Percentiles rank a stretch among this genome's conserved stretches.
Conservation (phyloP, 2,888 invertebrate genomes). For the Hanleya hanleyi region DNA sequence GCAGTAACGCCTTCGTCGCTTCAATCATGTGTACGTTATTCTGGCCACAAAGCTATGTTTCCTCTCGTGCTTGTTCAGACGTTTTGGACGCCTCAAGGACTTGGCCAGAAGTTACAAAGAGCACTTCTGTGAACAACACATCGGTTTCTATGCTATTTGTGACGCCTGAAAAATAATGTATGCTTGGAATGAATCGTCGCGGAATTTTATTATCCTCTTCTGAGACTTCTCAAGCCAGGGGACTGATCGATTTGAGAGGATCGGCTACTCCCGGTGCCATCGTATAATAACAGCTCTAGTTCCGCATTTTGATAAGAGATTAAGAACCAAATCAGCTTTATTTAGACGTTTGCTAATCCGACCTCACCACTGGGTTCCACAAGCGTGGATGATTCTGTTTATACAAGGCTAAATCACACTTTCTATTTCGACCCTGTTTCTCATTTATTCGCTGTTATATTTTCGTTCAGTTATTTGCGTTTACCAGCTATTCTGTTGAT, state of each 20-base stretch:
- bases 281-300: not conserved
- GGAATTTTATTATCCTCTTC: not conserved
- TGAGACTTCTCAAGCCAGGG: too few relatives aligned
- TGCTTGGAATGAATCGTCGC: not conserved
- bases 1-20: too few relatives aligned
- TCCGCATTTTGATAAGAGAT: not conserved
- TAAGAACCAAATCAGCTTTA: not conserved
- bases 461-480: not conserved
- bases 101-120: constrained; percentile 9
- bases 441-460: not conserved
- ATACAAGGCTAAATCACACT: not conserved
- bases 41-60: too few relatives aligned
- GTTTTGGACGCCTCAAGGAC: not conserved
- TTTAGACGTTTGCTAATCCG: not conserved
- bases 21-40: too few relatives aligned
- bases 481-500: too few relatives aligned
- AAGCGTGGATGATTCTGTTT: not conserved
- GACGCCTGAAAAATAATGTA: not conserved
- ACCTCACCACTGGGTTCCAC: not conserved
- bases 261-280: not conserved
- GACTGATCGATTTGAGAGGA: not conserved
- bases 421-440: not conserved
- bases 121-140: not conserved
- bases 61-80: too few relatives aligned
- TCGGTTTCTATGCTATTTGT: not conserved